A percentile compares a stretch with the other conserved stretches of the same genome.
These are phyloP conservation scores for Eupithecia tripunctaria DNA, from an alignment of 2,888 invertebrate genomes.

Conservation along the genomic window DNA sequence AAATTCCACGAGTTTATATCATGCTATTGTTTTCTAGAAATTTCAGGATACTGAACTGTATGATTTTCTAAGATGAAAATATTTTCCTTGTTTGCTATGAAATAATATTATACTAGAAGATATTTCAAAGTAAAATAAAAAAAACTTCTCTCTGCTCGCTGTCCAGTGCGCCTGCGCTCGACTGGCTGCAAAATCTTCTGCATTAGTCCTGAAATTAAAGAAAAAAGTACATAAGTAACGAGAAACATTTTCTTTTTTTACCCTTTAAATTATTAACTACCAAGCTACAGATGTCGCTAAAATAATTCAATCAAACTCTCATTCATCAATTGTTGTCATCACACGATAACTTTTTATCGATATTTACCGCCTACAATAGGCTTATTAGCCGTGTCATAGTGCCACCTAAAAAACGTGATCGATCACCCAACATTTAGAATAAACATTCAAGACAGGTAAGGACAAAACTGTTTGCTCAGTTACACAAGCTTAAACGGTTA, in stretches of 20 bases:
- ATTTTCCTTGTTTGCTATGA: background rate
- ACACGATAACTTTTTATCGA: constrained; percentile 63
- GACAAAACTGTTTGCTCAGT: constrained; percentile 65
- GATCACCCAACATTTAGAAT: constrained; percentile 70
- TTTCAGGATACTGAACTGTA: background rate
- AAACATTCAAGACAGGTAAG: constrained; percentile 71
- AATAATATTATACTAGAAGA: background rate
- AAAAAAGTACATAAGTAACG: constrained; percentile 12
- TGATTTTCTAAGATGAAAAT: background rate
- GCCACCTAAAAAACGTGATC: constrained; percentile 68
- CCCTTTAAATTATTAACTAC: too few relatives aligned
- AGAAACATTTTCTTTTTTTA: background rate
- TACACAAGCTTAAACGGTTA: constrained; percentile 51
- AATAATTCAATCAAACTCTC: background rate
- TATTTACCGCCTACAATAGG: constrained; percentile 61
- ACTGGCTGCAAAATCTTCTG: background rate
- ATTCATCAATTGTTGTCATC: constrained; percentile 74
- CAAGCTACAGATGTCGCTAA: background rate
- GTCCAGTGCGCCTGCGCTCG: background rate
- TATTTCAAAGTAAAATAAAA: background rate
- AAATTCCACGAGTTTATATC: background rate
- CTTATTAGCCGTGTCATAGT: constrained; percentile 65
- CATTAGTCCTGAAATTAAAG: constrained; percentile 48
- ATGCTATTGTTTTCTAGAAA: background rate
- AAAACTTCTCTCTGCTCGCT: constrained; percentile 14